Evolutionary conservation across 2,113 vertebrate genomes (phyloP).

Genomic region (Pogonocichla stellata): DNA sequence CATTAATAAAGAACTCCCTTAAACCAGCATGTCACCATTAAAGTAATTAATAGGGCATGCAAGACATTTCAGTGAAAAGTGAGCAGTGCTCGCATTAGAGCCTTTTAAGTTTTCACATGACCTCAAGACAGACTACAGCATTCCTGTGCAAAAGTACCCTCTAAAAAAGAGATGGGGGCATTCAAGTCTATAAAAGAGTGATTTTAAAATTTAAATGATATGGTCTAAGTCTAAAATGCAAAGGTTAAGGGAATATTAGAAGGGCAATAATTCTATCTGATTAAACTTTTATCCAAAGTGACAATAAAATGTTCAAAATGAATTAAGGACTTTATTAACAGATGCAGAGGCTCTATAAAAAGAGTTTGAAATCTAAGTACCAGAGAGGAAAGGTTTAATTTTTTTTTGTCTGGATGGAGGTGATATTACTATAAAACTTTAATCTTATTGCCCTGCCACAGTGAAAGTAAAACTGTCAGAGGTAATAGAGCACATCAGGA

Average conservation of each 20-base stretch:
- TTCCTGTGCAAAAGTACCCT: conserved; percentile 6
- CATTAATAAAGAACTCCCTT: conserved; percentile 72
- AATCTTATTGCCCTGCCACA: conserved; percentile 46
- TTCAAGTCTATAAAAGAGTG: conserved; percentile 63
- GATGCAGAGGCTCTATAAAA: conserved; percentile 44
- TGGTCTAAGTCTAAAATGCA: conserved; percentile 44
- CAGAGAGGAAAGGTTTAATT: not conserved
- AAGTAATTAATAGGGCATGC: conserved; percentile 68
- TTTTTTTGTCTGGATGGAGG: conserved; percentile 24
- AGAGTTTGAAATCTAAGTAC: conserved; percentile 50
- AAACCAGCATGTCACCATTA: conserved; percentile 69
- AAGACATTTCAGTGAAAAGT: conserved; percentile 4
- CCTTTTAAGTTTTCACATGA: conserved; percentile 29
- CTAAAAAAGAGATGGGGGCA: conserved; percentile 16
- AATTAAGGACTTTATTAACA: conserved; percentile 66
- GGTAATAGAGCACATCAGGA: conserved; percentile 48
- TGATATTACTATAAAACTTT: conserved; percentile 61
- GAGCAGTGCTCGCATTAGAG: not conserved
- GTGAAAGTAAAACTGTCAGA: conserved; percentile 60
- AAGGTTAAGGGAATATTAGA: conserved; percentile 75
- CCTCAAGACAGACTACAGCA: not conserved
- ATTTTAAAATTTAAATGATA: conserved; percentile 70
- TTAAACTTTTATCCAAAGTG: conserved; percentile 70
- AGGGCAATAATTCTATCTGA: conserved; percentile 70
- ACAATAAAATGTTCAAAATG: conserved; percentile 65